Conservation (phyloP, 2,888 invertebrate genomes). For the Frankliniella intonsa region DNA sequence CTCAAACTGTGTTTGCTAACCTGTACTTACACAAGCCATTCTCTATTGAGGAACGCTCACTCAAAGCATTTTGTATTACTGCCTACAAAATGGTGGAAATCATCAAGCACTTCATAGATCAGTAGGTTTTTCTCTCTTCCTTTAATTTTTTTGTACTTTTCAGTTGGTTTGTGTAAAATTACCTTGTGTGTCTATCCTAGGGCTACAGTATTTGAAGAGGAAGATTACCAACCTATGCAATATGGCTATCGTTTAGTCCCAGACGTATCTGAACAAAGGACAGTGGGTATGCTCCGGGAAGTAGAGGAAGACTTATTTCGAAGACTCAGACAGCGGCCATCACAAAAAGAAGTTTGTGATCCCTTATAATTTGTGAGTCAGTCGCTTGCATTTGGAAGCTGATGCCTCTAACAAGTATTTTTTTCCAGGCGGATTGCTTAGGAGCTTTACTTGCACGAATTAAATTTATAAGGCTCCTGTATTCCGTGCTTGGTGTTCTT, state of each 20-base stretch:
- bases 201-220: slow-evolving; percentile 87
- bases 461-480: slow-evolving; percentile 80
- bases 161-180: background rate
- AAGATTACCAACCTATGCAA: slow-evolving; percentile 91
- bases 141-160: slow-evolving; percentile 34
- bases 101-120: slow-evolving; percentile 82
- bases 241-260: slow-evolving; percentile 82
- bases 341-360: slow-evolving; percentile 46
- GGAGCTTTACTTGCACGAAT: slow-evolving; percentile 72
- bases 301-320: slow-evolving; percentile 72
- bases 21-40: slow-evolving; percentile 89
- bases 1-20: slow-evolving; percentile 96
- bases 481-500: slow-evolving; percentile 55
- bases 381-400: too few species aligned
- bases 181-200: slow-evolving; percentile 45
- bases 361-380: too few species aligned
- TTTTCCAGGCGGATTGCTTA: slow-evolving; percentile 39
- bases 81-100: slow-evolving; percentile 85
- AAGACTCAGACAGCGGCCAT: background rate
- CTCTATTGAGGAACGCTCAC: slow-evolving; percentile 71
- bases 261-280: slow-evolving; percentile 76
- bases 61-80: slow-evolving; percentile 81
- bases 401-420: too few species aligned
- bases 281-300: slow-evolving; percentile 76
- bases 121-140: slow-evolving; percentile 52